These are phyloP conservation scores for Pseudorhiza aurosa DNA, from an alignment of 30 jellyfish, hydroid and myxozoan genomes.

Conservation along the genomic window DNA sequence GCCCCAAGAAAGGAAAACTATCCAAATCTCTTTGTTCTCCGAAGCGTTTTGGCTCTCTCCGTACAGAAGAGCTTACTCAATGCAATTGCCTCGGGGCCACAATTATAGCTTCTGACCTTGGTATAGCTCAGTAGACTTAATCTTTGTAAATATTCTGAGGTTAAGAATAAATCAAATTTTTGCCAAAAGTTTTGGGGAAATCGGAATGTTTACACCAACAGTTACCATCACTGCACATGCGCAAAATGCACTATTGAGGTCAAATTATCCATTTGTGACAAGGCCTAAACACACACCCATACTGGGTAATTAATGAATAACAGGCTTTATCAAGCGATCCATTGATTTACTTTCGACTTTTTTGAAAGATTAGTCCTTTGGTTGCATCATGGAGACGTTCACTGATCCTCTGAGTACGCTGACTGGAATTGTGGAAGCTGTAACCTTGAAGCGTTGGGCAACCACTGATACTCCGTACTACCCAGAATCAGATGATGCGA, in stretches of 20 bases:
- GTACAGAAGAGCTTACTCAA: too few relatives aligned
- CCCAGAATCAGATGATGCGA: slow-evolving; percentile 76
- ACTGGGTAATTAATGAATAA: not conserved
- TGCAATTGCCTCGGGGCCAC: too few relatives aligned
- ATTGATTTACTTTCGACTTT: not conserved
- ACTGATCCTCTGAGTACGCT: slow-evolving; percentile 85
- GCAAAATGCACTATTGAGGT: not conserved
- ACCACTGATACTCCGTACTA: slow-evolving; percentile 71
- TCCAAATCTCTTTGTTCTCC: too few relatives aligned
- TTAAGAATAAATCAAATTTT: too few relatives aligned
- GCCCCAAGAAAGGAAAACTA: too few relatives aligned
- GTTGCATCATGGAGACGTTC: slow-evolving; percentile 28
- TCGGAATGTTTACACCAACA: not conserved
- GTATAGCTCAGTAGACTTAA: too few relatives aligned
- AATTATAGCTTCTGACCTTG: too few relatives aligned
- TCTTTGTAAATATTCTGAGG: too few relatives aligned
- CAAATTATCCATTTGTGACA: not conserved
- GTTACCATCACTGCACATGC: slow-evolving; percentile 8
- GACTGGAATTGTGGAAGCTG: slow-evolving; percentile 91
- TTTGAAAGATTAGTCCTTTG: not conserved
- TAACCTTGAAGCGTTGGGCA: slow-evolving; percentile 77
- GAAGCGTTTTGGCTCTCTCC: too few relatives aligned
- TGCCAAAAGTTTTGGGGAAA: too few relatives aligned
- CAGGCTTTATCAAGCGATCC: not conserved
- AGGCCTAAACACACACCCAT: slow-evolving; percentile 3